Evolutionary conservation across 2,888 invertebrate genomes (phyloP).

Genomic region (Pyrrhosoma nymphula): DNA sequence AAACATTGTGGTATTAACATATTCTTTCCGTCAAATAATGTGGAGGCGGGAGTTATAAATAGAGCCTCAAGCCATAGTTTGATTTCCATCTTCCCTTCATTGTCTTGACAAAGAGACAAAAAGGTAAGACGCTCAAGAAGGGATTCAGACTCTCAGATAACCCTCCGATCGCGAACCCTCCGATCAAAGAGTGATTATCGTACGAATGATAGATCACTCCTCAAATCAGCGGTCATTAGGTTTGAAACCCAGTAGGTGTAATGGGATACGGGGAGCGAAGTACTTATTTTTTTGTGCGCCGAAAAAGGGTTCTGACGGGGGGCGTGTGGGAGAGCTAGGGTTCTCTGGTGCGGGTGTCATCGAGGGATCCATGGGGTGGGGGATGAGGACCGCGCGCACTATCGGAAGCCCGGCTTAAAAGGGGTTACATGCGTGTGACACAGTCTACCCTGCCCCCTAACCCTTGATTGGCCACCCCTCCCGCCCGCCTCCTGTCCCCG

Average conservation of each 20-base stretch:
- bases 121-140: too few relatives aligned
- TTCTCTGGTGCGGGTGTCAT: background rate
- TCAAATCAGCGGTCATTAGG: background rate
- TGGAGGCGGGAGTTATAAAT: too few relatives aligned
- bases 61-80: too few relatives aligned
- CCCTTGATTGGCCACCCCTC: background rate
- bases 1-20: too few relatives aligned
- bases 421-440: constrained; percentile 46
- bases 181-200: background rate
- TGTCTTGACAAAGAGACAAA: too few relatives aligned
- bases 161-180: background rate
- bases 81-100: too few relatives aligned
- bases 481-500: background rate
- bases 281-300: background rate
- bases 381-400: background rate
- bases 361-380: background rate
- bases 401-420: constrained; percentile 35
- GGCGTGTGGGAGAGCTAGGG: background rate
- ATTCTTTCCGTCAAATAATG: too few relatives aligned
- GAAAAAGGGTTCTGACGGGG: background rate
- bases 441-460: background rate
- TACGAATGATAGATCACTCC: background rate
- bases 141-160: background rate
- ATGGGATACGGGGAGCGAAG: background rate
- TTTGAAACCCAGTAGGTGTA: background rate